Evolutionary conservation across 2,113 vertebrate genomes (phyloP), one percentile per base, ranked within the genome.

Genomic region (Malurus elegans): DNA sequence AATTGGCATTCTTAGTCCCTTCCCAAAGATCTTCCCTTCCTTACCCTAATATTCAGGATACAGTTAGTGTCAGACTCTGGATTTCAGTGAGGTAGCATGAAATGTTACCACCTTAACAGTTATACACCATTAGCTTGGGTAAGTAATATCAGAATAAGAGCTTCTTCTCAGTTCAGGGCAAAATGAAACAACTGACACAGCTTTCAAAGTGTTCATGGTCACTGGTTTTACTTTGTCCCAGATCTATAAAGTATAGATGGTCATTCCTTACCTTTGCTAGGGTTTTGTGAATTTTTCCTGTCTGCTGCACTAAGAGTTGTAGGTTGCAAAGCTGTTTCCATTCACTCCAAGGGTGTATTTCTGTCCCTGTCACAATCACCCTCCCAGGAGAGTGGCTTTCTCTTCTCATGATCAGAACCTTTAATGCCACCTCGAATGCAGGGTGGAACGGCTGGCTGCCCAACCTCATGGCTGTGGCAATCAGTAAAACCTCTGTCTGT

Each of bases 361-460:
- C 48, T 36, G 7, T 31, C 32, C 34, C 40, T 61, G 29, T 10
- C 20, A 16, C 13, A 21, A 64, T 32, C 9, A 60, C 1, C 10
- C 17, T 45, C 25, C 16, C 34, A 42, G 21, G 9, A 78, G 11
- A n/a, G 6, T 65, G 56, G 26, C 14, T 78, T 71, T 71, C 56
- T 29, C 7, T 51, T 47, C 36, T 57, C 6, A 0, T 8, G 36
- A 19, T 40, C 42, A 79, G 51, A 74, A 25, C 6, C 5, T 65
- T 48, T 54, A 81, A 24, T 0, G 0, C 5, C 17, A 10, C 44
- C 36, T 78, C 0, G 0, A 14, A 34, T 4, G 3, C 15, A 18
- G 2, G 3, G 20, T 45, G 51, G 17, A 71, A 45, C 23, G 9
- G 6, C 14, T 61, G 50, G 10, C 28, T 74, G 12, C 44, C 28